These are phyloP conservation scores for Mesorhabditis belari DNA, from an alignment of 2,888 invertebrate species.

Conservation along the genomic window DNA sequence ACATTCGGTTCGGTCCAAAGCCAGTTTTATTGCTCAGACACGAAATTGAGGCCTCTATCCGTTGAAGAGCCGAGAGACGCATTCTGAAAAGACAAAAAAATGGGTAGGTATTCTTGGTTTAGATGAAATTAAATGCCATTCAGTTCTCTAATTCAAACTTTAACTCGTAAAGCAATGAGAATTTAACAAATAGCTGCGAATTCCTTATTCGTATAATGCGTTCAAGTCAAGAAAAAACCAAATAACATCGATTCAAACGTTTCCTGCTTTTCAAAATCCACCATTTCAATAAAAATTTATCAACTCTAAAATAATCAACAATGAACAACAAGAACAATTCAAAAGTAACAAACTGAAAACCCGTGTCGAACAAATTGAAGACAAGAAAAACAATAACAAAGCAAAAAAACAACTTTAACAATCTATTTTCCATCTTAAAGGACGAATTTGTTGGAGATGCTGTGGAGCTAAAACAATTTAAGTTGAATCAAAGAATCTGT, in stretches of 20 bases:
- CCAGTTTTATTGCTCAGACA: constrained; percentile 39
- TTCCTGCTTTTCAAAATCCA: too few species aligned
- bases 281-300: not conserved
- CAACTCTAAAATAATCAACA: not conserved
- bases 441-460: not conserved
- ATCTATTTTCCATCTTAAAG: not conserved
- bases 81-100: too few species aligned
- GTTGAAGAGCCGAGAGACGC: constrained; percentile 2
- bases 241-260: too few species aligned
- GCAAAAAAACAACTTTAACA: not conserved
- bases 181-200: too few species aligned
- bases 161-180: too few species aligned
- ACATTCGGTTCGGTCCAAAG: constrained; percentile 45
- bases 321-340: not conserved
- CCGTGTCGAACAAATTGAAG: too few species aligned
- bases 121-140: too few species aligned
- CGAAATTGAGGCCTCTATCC: not conserved
- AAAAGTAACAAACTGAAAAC: too few species aligned
- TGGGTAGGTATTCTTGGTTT: not conserved
- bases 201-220: too few species aligned
- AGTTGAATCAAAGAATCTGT: not conserved
- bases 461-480: not conserved
- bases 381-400: not conserved
- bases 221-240: too few species aligned
- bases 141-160: too few species aligned